Percentiles rank a stretch among this genome's conserved stretches.
Conservation (phyloP, 2,113 vertebrate species). For the Argyrosomus japonicus region DNA sequence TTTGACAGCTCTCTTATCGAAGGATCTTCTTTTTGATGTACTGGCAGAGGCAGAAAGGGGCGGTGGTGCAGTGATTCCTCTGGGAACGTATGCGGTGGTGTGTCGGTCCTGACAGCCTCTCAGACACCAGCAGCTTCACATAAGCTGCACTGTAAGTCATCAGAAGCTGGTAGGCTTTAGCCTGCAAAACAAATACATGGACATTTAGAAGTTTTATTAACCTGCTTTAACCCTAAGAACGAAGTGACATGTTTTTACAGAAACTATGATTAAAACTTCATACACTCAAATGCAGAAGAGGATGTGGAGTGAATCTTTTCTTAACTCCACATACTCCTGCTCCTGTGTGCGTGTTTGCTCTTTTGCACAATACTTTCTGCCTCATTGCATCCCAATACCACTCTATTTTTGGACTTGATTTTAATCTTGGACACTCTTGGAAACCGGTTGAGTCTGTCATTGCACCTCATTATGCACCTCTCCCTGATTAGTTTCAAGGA, state of each 20-base stretch:
- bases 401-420: too few relatives aligned
- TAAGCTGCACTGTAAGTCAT: slow-evolving; percentile 85
- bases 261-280: too few relatives aligned
- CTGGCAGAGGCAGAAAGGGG: slow-evolving; percentile 84
- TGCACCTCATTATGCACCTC: too few relatives aligned
- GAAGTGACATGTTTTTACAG: neutral
- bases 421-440: too few relatives aligned
- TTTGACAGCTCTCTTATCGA: slow-evolving; percentile 34
- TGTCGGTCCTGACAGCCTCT: slow-evolving; percentile 68
- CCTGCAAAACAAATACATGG: slow-evolving; percentile 60
- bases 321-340: too few relatives aligned
- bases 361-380: too few relatives aligned
- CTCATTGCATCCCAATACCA: too few relatives aligned
- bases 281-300: too few relatives aligned
- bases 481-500: too few relatives aligned
- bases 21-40: slow-evolving; percentile 78
- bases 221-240: neutral
- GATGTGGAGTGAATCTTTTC: too few relatives aligned
- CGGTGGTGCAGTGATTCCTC: slow-evolving; percentile 73
- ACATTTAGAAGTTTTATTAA: neutral
- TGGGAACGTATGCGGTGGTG: slow-evolving; percentile 22
- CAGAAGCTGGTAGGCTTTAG: slow-evolving; percentile 81
- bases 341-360: too few relatives aligned
- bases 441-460: too few relatives aligned
- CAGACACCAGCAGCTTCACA: slow-evolving; percentile 80